Evolutionary conservation across 2,888 invertebrate genomes (phyloP).

Genomic region (Psococerastis gibbosa): DNA sequence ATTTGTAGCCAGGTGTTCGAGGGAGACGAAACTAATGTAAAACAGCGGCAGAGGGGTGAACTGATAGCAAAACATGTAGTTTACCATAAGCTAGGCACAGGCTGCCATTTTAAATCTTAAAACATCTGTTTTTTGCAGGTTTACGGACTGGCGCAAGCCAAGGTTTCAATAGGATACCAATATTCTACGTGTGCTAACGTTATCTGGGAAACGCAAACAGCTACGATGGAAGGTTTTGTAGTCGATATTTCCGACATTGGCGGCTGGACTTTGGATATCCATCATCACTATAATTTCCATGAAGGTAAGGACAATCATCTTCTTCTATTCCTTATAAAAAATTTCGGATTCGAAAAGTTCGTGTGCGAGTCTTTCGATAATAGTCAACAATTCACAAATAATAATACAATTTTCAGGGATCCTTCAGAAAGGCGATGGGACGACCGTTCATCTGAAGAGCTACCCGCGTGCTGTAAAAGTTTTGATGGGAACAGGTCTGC

Average conservation of each 20-base stretch:
- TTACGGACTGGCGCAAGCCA: slow-evolving; percentile 72
- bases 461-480: slow-evolving; percentile 80
- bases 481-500: slow-evolving; percentile 80
- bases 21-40: no score
- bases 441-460: slow-evolving; percentile 81
- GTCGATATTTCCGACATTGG: slow-evolving; percentile 94
- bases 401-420: slow-evolving; percentile 56
- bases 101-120: no score
- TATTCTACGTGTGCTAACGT: slow-evolving; percentile 70
- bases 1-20: no score
- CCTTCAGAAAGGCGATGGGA: slow-evolving; percentile 93
- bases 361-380: no score
- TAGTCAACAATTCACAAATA: no score
- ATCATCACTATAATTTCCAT: slow-evolving; percentile 97
- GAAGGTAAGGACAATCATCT: slow-evolving; percentile 40
- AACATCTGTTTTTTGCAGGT: no score
- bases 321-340: not conserved
- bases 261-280: slow-evolving; percentile 94
- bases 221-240: slow-evolving; percentile 85
- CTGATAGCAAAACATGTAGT: no score
- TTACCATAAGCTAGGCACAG: no score
- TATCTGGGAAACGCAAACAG: slow-evolving; percentile 91
- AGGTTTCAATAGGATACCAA: slow-evolving; percentile 85
- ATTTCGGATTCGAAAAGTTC: no score
- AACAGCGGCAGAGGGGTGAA: no score